These are phyloP conservation scores for Leucoraja ocellata DNA, from an alignment of 2,797 vertebrate species.

Conservation along the genomic window DNA sequence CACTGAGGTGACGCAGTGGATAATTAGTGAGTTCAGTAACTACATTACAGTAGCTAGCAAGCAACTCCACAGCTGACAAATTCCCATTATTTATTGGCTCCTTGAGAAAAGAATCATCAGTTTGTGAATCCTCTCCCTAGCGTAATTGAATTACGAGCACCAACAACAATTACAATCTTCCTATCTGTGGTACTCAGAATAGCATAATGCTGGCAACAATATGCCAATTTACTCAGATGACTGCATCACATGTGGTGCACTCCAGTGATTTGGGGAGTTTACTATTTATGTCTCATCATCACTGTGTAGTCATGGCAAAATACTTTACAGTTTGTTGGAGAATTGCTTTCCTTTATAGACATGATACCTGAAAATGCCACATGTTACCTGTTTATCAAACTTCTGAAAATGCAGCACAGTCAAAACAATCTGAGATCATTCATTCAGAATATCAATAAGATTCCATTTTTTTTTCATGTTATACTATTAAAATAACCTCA, in stretches of 20 bases:
- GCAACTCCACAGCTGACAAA: background rate
- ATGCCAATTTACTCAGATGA: background rate
- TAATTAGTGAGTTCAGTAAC: background rate
- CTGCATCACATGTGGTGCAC: background rate
- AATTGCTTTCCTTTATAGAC: background rate
- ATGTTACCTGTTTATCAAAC: background rate
- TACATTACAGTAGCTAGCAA: background rate
- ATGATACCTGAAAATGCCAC: background rate
- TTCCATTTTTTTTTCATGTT: background rate
- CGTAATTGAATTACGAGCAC: background rate
- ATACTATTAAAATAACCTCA: background rate
- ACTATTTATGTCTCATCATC: background rate
- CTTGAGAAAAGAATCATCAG: background rate
- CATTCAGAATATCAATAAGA: background rate
- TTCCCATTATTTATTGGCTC: background rate
- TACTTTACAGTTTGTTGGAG: background rate
- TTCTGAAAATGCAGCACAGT: background rate
- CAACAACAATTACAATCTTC: slow-evolving; percentile 19
- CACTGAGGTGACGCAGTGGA: background rate
- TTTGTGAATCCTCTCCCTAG: background rate
- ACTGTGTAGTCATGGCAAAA: background rate
- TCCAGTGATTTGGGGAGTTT: background rate
- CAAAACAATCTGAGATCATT: background rate
- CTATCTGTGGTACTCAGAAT: background rate
- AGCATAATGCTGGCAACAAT: background rate